Evolutionary conservation across 2,888 invertebrate species (phyloP).

Genomic region (Apotomis betuletana): DNA sequence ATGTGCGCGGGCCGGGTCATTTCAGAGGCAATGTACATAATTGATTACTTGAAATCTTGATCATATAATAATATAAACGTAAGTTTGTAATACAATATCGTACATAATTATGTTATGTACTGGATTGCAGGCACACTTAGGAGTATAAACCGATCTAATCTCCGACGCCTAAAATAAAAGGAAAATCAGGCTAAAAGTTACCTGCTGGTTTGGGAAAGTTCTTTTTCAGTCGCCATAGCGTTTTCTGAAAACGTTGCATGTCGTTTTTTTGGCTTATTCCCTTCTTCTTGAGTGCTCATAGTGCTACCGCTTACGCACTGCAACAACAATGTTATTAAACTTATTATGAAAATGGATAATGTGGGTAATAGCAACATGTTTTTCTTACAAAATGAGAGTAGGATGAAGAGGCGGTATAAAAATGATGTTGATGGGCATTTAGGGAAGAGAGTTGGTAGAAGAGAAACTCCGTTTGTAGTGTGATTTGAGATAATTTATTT

Average conservation of each 20-base stretch:
- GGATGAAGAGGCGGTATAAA: background rate
- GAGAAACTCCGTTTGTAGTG: too few relatives aligned
- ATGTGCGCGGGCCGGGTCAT: too few relatives aligned
- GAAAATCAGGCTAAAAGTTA: constrained; percentile 38
- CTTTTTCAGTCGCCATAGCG: constrained; percentile 51
- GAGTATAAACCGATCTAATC: too few relatives aligned
- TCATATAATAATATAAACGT: too few relatives aligned
- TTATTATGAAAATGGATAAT: background rate
- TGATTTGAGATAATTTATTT: too few relatives aligned
- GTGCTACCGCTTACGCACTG: constrained; percentile 44
- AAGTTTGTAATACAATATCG: too few relatives aligned
- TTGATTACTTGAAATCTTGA: too few relatives aligned
- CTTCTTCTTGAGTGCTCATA: constrained; percentile 47
- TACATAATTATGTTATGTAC: too few relatives aligned
- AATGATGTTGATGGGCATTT: background rate
- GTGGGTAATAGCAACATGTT: background rate
- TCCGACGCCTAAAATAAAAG: background rate
- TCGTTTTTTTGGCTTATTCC: constrained; percentile 45
- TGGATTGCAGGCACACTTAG: too few relatives aligned
- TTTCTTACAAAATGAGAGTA: background rate
- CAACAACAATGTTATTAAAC: constrained; percentile 36
- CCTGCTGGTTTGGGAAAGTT: constrained; percentile 60
- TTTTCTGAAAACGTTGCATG: constrained; percentile 56
- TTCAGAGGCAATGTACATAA: too few relatives aligned
- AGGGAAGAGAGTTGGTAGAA: too few relatives aligned